Conservation (phyloP, 2,888 invertebrate genomes). For the Pherbina coryleti region DNA sequence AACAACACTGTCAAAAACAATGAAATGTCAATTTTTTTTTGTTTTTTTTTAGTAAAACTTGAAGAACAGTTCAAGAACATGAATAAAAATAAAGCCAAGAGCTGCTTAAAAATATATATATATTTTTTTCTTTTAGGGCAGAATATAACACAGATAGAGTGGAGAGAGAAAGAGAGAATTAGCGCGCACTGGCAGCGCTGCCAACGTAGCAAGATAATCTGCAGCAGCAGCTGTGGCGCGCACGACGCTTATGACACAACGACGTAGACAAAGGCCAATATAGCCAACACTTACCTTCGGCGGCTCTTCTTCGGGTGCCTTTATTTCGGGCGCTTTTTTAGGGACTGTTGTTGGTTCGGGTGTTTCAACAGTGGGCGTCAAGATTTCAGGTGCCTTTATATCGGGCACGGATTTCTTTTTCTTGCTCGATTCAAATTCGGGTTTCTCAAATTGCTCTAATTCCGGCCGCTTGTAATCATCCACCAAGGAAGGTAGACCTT, state of each 20-base stretch:
- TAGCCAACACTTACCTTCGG: conserved; percentile 54
- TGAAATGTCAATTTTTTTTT: no score
- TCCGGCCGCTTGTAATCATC: conserved; percentile 82
- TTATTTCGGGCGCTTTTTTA: conserved; percentile 46
- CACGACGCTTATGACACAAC: no score
- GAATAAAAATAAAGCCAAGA: no score
- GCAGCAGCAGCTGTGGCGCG: no score
- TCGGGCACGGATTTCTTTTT: conserved; percentile 48
- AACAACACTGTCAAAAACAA: no score
- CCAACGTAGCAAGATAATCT: neutral
- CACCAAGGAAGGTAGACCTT: conserved; percentile 73
- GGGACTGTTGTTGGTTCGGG: conserved; percentile 49
- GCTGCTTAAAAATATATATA: neutral
- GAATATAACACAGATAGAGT: neutral
- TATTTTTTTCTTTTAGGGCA: neutral
- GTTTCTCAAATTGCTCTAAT: conserved; percentile 76
- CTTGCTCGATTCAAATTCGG: conserved; percentile 69
- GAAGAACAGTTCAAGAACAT: no score
- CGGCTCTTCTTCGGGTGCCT: conserved; percentile 32
- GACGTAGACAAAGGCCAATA: no score
- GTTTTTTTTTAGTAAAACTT: no score
- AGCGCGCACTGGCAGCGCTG: neutral
- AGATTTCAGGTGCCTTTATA: conserved; percentile 33
- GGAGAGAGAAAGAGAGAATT: neutral
- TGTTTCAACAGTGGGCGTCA: conserved; percentile 22